Evolutionary conservation across 2,888 invertebrate genomes (phyloP).

Genomic region (Dryomyza anilis): DNA sequence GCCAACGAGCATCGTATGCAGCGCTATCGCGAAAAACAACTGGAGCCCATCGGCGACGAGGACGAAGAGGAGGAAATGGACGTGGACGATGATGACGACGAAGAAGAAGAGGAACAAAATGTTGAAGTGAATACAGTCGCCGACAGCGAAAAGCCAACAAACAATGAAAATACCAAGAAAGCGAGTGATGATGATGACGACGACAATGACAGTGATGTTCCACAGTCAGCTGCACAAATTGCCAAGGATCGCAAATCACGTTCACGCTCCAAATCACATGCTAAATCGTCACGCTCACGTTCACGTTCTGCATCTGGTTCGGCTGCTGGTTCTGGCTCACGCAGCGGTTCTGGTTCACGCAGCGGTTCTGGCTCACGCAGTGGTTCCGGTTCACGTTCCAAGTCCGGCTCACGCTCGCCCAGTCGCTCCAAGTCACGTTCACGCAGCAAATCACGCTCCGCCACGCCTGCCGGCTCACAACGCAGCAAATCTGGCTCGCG

Average conservation of each 20-base stretch:
- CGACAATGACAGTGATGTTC: too few relatives aligned
- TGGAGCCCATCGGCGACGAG: slow-evolving; percentile 81
- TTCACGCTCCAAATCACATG: slow-evolving; percentile 28
- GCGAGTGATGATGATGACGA: slow-evolving; percentile 48
- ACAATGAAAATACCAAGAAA: slow-evolving; percentile 33
- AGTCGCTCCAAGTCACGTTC: slow-evolving; percentile 32
- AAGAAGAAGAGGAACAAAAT: slow-evolving; percentile 40
- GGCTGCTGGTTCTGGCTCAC: slow-evolving; percentile 1
- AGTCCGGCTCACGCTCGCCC: slow-evolving; percentile 37
- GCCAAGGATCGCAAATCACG: slow-evolving; percentile 52
- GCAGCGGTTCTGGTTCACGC: slow-evolving; percentile 56
- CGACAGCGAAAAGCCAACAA: slow-evolving; percentile 27
- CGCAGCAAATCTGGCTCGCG: slow-evolving; percentile 25
- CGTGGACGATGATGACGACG: slow-evolving; percentile 64
- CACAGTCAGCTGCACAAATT: slow-evolving; percentile 43
- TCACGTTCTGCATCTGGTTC: slow-evolving; percentile 29
- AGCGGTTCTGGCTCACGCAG: slow-evolving; percentile 49
- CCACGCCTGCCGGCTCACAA: slow-evolving; percentile 32
- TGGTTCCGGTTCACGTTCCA: slow-evolving; percentile 57
- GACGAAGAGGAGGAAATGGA: slow-evolving; percentile 73
- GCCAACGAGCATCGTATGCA: slow-evolving; percentile 87
- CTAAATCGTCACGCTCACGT: slow-evolving; percentile 31
- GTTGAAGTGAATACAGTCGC: slow-evolving; percentile 38
- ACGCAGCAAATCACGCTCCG: slow-evolving; percentile 33
- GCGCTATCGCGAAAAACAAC: slow-evolving; percentile 80